Evolutionary conservation across 1,140 invertebrate genomes (phyloP), one percentile per base, ranked within the genome.

Genomic region (Carcinoscorpius rotundicauda): DNA sequence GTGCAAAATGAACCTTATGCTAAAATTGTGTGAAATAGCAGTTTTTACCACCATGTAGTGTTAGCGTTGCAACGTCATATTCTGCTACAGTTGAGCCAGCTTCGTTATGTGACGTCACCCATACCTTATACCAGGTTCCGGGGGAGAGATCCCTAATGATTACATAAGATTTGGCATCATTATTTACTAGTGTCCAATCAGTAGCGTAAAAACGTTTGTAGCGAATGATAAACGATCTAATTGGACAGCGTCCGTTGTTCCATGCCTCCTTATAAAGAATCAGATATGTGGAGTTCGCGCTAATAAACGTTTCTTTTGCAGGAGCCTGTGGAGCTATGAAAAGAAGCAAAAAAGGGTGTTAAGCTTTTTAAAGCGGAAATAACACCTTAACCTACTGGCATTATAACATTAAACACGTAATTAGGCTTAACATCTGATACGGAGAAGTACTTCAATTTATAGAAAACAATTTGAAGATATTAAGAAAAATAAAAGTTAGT

Each of bases 81-180:
- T 89, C 79, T 0, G 86, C 87, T 51, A 87, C 84, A 1, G 89
- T 89, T 58, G 87, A 88, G 0, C 93, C 93, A 0, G 92, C 92
- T 74, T 93, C 91, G 76, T 94, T 96, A 76, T 92, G 86, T 0
- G 92, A 92, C 0, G 87, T 89, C 56, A 96, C 86, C 67, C 86
- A 84, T 51, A 92, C 81, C 49, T 88, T 85, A 76, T 96, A 96
- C 72, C 86, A 86, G 0, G 89, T 90, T 9, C 85, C 88, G 0
- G 92, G 86, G 55, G 84, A 82, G 10, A 97, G 78, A 65, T 91
- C 89, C 51, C 84, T 68, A 0, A 79, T 74, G 11, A 53, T 50
- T 4, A 67, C 60, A 9, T 62, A 58, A 6, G 61, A 60, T 52
- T 72, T 64, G 11, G 67, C 64, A 9, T 69, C 61, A 49, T 60